Base-by-base conservation (phyloP, 2,797 vertebrate species). In the Cirrhinus molitorella region DNA sequence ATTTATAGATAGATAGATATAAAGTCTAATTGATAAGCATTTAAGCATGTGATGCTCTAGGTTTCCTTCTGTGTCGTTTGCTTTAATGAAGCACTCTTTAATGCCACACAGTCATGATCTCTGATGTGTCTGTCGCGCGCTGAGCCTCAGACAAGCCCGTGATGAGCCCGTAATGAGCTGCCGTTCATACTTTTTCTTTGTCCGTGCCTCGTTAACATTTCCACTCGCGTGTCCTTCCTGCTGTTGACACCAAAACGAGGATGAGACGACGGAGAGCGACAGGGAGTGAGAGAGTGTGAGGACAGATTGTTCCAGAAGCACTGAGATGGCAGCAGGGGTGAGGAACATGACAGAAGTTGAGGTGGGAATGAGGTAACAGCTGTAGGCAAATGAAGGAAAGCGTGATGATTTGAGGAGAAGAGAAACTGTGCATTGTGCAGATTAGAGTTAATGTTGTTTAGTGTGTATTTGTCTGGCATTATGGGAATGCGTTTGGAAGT, bases 321-420 rank as follows among this genome's bases (percentile, higher is more conserved):
- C 88, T 85, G 88, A 84, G 79, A 83, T 84, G 47, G 72, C 85
- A 90, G 88, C 87, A 75, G 81, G 84, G 88, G 78, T 70, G 80
- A 72, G 84, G 85, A 84, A 51, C 76, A 61, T 86, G 68, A 78
- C 74, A 90, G 85, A 71, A 81, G 67, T 85, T 81, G 66, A 57
- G 63, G 25, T 28, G 85, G 86, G 23, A 68, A 83, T 66, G n/a
- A 71, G 55, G 70, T 82, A 53, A 37, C 25, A 19, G 53, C 87
- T 88, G 87, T 73, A 80, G 43, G 74, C 59, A 57, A 70, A 87
- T 65, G 85, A 81, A 83, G 80, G 88, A 84, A 79, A 89, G 70
- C 87, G 57, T 71, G n/a, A 28, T 73, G 12, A 78, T 65, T 37
- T 53, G 9, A 65, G 43, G 71, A 65, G 45, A 53, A 55, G 12